Evolutionary conservation across 2,888 invertebrate species (phyloP), one percentile per base, ranked within the genome.

Genomic region (Phaedon cochleariae): DNA sequence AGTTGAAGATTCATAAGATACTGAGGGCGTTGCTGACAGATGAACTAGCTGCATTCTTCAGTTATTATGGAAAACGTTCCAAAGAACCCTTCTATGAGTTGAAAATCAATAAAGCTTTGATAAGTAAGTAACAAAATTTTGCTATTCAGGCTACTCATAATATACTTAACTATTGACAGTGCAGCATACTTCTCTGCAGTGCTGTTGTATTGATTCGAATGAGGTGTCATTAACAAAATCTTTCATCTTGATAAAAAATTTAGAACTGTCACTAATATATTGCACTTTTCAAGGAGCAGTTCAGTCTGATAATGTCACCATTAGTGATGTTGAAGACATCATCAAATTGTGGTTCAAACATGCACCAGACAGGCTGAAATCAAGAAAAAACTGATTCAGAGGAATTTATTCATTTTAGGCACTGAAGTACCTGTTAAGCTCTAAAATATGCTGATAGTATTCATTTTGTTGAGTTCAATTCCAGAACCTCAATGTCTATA

Each of bases 61-160:
- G 59, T 31, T 59, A 59, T 59, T 59, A 45, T 59, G 59, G 59
- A 49, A 49, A 48, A 29, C 37, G 48, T n/a, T 37, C 41, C 2
- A 59, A 41, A 26, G 29, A 45, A 48, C 26, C 29, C 15, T 59
- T 59, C 26, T 49, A 41, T n/a, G 49, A 49, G 15, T 48, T 59
- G 15, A 17, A 15, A 15, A 10, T 59, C 7, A 59, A 59, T 29
- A 59, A 46, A 46, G 59, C 59, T 29, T 26, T 59, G 41, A 29
- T 59, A 12, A 46, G 59, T 59, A 48, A 59, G 59, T 31, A 45
- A 22, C 21, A 54, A n/a, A 26, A 26, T 54, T 54, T 29, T 18
- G 5, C 17, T 29, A 29, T 54, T 54, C 15, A 54, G 26, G 29
- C n/a, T n/a, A n/a, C n/a, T n/a, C n/a, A n/a, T n/a, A n/a, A n/a